Evolutionary conservation across 2,113 vertebrate species (phyloP).

Genomic region (Myiopsitta monachus): DNA sequence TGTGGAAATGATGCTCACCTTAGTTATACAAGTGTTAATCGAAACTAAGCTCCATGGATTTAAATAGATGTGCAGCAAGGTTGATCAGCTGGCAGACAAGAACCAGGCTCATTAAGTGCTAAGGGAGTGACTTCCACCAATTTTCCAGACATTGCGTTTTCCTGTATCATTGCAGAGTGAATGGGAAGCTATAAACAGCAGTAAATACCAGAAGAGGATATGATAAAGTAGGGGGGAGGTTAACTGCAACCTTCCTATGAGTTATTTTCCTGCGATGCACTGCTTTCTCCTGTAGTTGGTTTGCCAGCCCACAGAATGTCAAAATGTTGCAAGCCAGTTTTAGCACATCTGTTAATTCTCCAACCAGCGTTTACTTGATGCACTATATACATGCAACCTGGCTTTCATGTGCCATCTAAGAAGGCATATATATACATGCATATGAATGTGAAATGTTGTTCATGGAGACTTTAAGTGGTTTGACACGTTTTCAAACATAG

Average conservation of each 20-base stretch:
- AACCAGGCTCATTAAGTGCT: background rate
- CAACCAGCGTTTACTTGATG: rapidly evolving
- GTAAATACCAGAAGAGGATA: background rate
- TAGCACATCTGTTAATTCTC: background rate
- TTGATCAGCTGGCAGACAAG: background rate
- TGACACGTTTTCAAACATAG: background rate
- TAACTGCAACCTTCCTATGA: background rate
- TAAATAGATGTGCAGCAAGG: background rate
- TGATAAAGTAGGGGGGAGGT: background rate
- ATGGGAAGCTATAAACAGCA: background rate
- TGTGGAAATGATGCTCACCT: background rate
- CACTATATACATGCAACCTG: rapidly evolving
- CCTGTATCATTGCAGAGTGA: background rate
- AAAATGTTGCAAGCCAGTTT: background rate
- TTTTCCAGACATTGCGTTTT: background rate
- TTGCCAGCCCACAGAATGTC: background rate
- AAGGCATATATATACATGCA: background rate
- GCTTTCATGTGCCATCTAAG: rapidly evolving
- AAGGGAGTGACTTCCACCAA: background rate
- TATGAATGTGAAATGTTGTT: background rate
- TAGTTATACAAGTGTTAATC: background rate
- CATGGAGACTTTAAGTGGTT: background rate
- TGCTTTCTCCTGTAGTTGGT: background rate
- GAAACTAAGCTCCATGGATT: background rate
- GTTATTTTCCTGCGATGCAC: background rate